These are phyloP conservation scores for Mustelus asterias DNA, from an alignment of 2,113 vertebrate species.

Conservation along the genomic window DNA sequence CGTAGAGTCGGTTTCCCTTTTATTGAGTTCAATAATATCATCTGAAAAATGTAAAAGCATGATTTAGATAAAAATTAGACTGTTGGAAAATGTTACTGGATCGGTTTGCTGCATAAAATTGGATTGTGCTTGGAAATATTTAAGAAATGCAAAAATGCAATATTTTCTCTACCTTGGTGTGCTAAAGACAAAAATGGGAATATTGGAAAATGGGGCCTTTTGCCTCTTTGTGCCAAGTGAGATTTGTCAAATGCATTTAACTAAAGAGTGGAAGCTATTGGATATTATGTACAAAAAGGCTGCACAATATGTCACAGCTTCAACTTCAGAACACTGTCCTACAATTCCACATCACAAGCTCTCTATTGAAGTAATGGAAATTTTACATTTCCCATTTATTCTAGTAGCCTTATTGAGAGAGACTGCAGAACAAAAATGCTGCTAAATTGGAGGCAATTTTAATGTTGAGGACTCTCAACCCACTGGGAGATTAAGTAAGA, in stretches of 20 bases:
- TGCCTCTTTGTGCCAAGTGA: background rate
- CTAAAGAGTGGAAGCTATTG: background rate
- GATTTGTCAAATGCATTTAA: background rate
- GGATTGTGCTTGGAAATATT: background rate
- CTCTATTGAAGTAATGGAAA: background rate
- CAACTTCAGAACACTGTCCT: background rate
- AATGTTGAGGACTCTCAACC: background rate
- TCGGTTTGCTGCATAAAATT: background rate
- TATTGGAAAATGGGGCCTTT: background rate
- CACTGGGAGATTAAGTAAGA: background rate
- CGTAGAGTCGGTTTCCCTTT: background rate
- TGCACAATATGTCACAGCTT: background rate
- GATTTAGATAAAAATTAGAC: background rate
- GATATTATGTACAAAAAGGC: background rate
- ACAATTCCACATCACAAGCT: background rate
- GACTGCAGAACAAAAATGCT: background rate
- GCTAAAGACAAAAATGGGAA: background rate
- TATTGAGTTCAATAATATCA: conserved; percentile 34
- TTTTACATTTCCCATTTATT: background rate
- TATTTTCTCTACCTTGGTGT: background rate
- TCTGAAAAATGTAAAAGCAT: conserved; percentile 5
- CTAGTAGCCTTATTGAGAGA: background rate
- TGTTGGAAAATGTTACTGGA: background rate
- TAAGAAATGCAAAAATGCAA: background rate
- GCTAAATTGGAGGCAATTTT: background rate